These are phyloP conservation scores for Glyptemys insculpta DNA, from an alignment of 2,797 vertebrate genomes.

Conservation along the genomic window DNA sequence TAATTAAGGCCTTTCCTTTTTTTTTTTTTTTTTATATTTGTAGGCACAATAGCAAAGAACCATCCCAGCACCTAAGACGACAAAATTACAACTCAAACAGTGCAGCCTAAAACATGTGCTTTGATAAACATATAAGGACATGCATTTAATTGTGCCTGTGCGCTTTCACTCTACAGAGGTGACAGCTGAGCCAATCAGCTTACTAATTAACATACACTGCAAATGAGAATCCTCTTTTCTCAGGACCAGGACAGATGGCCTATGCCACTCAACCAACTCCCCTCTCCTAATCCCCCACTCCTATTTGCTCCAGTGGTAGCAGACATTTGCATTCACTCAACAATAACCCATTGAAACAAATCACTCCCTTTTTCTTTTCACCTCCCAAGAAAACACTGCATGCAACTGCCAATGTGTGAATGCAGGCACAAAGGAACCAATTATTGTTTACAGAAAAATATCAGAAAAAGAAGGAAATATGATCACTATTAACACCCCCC, in stretches of 20 bases:
- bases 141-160: slow-evolving; percentile 66
- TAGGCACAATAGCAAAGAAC: slow-evolving; percentile 52
- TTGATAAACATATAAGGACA: slow-evolving; percentile 69
- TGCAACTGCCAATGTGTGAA: slow-evolving; percentile 59
- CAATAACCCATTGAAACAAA: slow-evolving; percentile 78
- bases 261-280: slow-evolving; percentile 79
- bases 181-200: slow-evolving; percentile 78
- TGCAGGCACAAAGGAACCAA: slow-evolving; percentile 61
- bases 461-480: not conserved
- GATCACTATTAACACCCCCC: not conserved
- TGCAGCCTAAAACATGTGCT: slow-evolving; percentile 47
- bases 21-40: slow-evolving; percentile 47
- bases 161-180: slow-evolving; percentile 69
- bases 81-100: slow-evolving; percentile 63
- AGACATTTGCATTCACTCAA: slow-evolving; percentile 79
- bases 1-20: slow-evolving; percentile 72
- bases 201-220: slow-evolving; percentile 80
- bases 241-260: slow-evolving; percentile 80
- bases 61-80: slow-evolving; percentile 35
- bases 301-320: slow-evolving; percentile 76
- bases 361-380: slow-evolving; percentile 68
- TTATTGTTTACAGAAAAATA: slow-evolving; percentile 68
- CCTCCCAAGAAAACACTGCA: slow-evolving; percentile 65
- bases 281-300: slow-evolving; percentile 72
- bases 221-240: slow-evolving; percentile 79